Evolutionary conservation across 2,113 vertebrate genomes (phyloP).

Genomic region (human (Homo sapiens)): GRCh38 chr18:73912001-73912500

Average conservation of each 20-base stretch:
- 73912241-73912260: too few species aligned
- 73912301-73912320: neutral
- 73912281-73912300: too few species aligned
- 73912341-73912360: neutral
- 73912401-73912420: neutral
- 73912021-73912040: neutral
- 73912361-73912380: too few species aligned
- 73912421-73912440: neutral
- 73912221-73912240: too few species aligned
- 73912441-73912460: neutral
- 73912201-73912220: neutral
- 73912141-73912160: neutral
- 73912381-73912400: neutral
- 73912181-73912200: too few species aligned
- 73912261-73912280: rapidly evolving
- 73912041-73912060: neutral
- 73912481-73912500: neutral
- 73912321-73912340: neutral
- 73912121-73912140: neutral
- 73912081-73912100: neutral
- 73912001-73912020: neutral
- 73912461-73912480: neutral
- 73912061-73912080: neutral
- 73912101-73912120: too few species aligned
- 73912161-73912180: neutral